Conservation (phyloP, 2,888 invertebrate species). For the Netelia virgata region DNA sequence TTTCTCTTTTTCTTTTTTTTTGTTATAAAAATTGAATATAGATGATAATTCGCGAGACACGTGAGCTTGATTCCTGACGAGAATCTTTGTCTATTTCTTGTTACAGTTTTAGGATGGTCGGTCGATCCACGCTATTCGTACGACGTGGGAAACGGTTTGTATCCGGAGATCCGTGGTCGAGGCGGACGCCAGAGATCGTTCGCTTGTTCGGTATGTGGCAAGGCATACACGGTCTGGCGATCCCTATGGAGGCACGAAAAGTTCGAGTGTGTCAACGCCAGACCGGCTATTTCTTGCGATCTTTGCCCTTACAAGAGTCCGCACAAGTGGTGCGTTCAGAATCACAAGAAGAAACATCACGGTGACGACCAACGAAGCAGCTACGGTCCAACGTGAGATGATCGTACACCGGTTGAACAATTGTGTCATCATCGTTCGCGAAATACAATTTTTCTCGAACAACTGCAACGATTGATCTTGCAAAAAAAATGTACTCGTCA, state of each 20-base stretch:
- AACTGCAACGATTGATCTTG: neutral
- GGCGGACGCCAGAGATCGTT: constrained; percentile 66
- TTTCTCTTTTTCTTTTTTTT: constrained; percentile 17
- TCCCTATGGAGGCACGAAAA: constrained; percentile 82
- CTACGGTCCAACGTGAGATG: constrained; percentile 40
- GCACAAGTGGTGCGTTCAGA: constrained; percentile 81
- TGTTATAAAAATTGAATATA: neutral
- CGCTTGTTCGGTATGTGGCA: constrained; percentile 79
- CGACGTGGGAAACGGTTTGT: constrained; percentile 53
- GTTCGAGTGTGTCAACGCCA: constrained; percentile 81
- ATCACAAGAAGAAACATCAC: constrained; percentile 79
- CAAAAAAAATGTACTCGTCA: constrained; percentile 12
- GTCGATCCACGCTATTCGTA: constrained; percentile 43
- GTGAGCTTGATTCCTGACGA: constrained; percentile 34
- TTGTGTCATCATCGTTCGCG: neutral
- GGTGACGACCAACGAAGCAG: neutral
- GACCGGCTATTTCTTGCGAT: constrained; percentile 78
- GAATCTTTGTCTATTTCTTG: constrained; percentile 47
- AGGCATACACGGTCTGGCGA: constrained; percentile 78
- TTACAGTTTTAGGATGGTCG: constrained; percentile 62
- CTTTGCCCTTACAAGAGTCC: constrained; percentile 79
- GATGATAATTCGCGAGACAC: constrained; percentile 34
- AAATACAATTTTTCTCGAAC: neutral
- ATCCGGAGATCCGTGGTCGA: constrained; percentile 26
- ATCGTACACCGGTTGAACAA: neutral